Evolutionary conservation across 2,113 vertebrate genomes (phyloP).

Genomic region (Gymnarchus niloticus): DNA sequence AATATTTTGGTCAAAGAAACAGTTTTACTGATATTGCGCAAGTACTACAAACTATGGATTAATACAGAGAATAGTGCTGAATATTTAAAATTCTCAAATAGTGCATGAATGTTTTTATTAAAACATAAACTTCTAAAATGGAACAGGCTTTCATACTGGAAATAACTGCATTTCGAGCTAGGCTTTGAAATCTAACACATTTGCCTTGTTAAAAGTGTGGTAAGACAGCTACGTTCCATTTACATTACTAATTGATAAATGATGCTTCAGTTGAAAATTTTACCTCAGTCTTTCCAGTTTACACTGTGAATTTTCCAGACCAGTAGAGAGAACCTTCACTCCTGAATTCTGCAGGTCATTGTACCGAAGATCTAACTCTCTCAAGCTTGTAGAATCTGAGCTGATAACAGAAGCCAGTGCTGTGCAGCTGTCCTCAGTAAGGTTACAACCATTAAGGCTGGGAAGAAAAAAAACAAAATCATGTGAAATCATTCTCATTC

Average conservation of each 20-base stretch:
- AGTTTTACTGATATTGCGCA: background rate
- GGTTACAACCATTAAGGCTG: background rate
- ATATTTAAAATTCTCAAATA: background rate
- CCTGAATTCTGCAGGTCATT: conserved; percentile 5
- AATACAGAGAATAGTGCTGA: background rate
- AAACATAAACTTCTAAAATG: background rate
- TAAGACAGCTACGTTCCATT: too few relatives aligned
- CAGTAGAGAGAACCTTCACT: conserved; percentile 5
- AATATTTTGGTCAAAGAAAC: background rate
- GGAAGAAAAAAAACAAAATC: background rate
- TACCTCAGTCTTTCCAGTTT: background rate
- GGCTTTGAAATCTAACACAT: too few relatives aligned
- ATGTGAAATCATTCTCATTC: background rate
- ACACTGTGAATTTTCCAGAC: background rate
- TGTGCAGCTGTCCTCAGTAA: background rate
- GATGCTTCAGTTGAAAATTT: background rate
- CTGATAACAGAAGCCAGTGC: background rate
- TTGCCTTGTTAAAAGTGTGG: too few relatives aligned
- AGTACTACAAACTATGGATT: background rate
- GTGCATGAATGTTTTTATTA: background rate
- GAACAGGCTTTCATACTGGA: background rate
- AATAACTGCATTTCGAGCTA: too few relatives aligned
- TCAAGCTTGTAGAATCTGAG: background rate
- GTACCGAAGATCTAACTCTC: background rate
- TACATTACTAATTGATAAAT: too few relatives aligned